A percentile compares a stretch with the other conserved stretches of the same genome.
These are phyloP conservation scores for Sparidentex hasta DNA, from an alignment of 2,797 vertebrate genomes.

Conservation along the genomic window DNA sequence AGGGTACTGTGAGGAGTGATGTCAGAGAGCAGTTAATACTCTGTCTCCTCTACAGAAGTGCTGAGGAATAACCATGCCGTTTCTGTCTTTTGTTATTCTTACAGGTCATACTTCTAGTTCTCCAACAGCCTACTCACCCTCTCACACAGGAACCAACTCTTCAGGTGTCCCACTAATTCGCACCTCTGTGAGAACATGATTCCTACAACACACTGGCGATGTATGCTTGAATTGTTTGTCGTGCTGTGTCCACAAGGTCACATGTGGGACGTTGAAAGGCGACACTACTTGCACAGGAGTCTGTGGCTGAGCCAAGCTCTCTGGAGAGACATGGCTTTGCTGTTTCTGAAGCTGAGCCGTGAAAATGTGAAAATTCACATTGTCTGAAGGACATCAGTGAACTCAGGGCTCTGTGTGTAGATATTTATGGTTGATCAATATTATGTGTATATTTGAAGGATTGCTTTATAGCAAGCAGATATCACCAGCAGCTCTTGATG, in stretches of 20 bases:
- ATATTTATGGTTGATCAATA: conserved; percentile 58
- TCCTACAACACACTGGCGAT: background rate
- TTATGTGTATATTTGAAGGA: conserved; percentile 61
- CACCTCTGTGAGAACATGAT: conserved; percentile 85
- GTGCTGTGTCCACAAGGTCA: conserved; percentile 32
- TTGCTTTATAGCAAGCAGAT: conserved; percentile 33
- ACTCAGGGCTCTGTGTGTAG: conserved; percentile 71
- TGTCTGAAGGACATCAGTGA: conserved; percentile 64
- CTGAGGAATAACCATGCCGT: conserved; percentile 23
- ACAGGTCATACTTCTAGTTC: conserved; percentile 79
- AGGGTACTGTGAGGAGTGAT: background rate
- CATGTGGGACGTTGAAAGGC: conserved; percentile 13
- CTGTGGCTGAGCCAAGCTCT: conserved; percentile 44
- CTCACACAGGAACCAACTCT: conserved; percentile 88
- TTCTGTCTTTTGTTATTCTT: conserved; percentile 4
- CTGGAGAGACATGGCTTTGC: conserved; percentile 21
- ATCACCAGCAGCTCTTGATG: conserved; percentile 18
- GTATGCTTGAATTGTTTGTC: conserved; percentile 20
- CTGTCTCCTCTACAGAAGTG: background rate
- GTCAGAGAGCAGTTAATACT: no score
- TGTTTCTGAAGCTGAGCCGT: background rate
- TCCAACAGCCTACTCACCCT: conserved; percentile 85
- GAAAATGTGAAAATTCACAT: conserved; percentile 53
- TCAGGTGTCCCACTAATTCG: conserved; percentile 89
- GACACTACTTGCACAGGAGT: conserved; percentile 45